phyloP scores from a whole-genome alignment of 2,797 vertebrate genomes.

The Champsocephalus gunnari region DNA sequence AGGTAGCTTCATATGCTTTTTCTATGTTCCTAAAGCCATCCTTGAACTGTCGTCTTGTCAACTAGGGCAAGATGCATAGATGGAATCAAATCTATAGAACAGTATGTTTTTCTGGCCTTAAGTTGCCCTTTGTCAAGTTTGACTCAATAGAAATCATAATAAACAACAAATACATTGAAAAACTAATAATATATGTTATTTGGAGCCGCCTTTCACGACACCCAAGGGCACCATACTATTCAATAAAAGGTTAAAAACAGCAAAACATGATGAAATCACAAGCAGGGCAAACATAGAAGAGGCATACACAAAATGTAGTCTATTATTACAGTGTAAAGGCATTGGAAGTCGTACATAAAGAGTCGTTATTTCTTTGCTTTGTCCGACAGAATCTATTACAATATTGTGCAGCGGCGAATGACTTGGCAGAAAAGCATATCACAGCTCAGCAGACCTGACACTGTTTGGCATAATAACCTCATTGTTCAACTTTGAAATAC shows the following conservation, averaged over 20 bases:
- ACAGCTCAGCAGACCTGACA: conserved; percentile 62
- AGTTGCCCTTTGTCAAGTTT: neutral
- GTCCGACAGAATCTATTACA: conserved; percentile 30
- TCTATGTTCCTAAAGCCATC: neutral
- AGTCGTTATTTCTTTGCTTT: neutral
- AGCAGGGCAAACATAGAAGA: too few species aligned
- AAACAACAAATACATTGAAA: neutral
- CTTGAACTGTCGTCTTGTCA: neutral
- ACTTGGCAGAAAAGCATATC: conserved; percentile 58
- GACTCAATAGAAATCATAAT: too few species aligned
- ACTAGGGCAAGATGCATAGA: neutral
- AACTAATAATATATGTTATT: too few species aligned
- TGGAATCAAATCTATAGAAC: too few species aligned
- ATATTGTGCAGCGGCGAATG: conserved; percentile 47
- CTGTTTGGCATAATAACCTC: conserved; percentile 59
- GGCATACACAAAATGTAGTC: neutral
- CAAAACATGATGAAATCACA: too few species aligned
- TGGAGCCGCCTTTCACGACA: too few species aligned
- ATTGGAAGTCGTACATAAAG: neutral
- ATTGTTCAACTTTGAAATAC: conserved; percentile 66
- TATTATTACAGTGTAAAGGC: neutral
- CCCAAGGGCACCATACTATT: too few species aligned
- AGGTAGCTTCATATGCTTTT: neutral
- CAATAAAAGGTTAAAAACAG: too few species aligned
- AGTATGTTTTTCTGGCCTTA: neutral